Percentiles rank a stretch among this genome's conserved stretches.
phyloP scores from a whole-genome alignment of 2,888 invertebrate genomes.

The Ephialtes manifestator region DNA sequence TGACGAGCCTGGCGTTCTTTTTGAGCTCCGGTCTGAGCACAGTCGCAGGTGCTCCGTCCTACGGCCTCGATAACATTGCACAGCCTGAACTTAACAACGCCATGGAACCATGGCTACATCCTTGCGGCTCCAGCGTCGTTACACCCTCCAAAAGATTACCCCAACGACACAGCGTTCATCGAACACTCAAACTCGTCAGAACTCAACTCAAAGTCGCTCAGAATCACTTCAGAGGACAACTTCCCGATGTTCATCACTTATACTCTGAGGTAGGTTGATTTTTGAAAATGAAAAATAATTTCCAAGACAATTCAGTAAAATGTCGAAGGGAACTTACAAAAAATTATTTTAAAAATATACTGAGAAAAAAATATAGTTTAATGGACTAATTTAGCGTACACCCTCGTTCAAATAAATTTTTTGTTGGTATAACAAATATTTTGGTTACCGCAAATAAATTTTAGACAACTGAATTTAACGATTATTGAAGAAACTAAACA shows the following conservation, averaged over 20 bases:
- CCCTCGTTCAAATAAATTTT: too few species aligned
- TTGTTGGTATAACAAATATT: too few species aligned
- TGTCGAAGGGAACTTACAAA: background rate
- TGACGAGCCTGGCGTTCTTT: slow-evolving; percentile 83
- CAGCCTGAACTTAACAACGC: slow-evolving; percentile 69
- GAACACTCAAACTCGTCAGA: slow-evolving; percentile 81
- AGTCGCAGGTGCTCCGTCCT: slow-evolving; percentile 78
- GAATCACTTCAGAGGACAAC: slow-evolving; percentile 82
- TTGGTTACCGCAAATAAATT: too few species aligned
- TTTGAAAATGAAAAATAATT: background rate
- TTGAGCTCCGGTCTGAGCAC: slow-evolving; percentile 79
- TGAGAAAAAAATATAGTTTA: too few species aligned
- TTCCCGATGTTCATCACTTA: slow-evolving; percentile 81
- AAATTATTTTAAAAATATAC: too few species aligned
- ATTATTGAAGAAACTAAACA: too few species aligned
- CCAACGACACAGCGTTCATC: slow-evolving; percentile 81
- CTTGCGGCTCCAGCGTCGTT: slow-evolving; percentile 82
- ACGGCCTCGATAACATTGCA: slow-evolving; percentile 74
- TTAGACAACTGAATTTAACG: too few species aligned
- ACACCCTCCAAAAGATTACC: slow-evolving; percentile 77
- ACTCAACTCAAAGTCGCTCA: slow-evolving; percentile 84
- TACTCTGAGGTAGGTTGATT: slow-evolving; percentile 82
- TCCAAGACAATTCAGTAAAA: background rate
- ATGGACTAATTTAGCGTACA: too few species aligned
- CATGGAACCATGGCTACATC: slow-evolving; percentile 83